phyloP scores from a whole-genome alignment of 2,888 invertebrate species.

The Gari tellinella region DNA sequence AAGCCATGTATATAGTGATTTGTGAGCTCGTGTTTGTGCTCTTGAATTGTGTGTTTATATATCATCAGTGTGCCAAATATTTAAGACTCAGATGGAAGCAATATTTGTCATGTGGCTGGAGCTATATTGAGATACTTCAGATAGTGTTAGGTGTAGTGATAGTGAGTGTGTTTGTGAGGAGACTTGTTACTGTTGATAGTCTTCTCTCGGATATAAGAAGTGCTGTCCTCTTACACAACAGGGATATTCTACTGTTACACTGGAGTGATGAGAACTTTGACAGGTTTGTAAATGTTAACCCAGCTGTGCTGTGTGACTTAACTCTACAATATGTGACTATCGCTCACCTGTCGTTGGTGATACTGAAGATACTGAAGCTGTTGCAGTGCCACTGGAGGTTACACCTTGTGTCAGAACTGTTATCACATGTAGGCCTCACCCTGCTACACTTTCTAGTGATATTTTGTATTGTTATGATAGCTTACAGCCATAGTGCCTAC shows the following conservation, averaged over 20 bases:
- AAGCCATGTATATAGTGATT: constrained; percentile 53
- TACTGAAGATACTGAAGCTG: constrained; percentile 66
- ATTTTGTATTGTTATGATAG: too few species aligned
- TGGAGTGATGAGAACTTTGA: constrained; percentile 19
- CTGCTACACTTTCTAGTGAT: too few species aligned
- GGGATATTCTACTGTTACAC: too few species aligned
- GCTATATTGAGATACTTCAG: constrained; percentile 61
- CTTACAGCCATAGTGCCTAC: too few species aligned
- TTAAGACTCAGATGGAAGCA: constrained; percentile 33
- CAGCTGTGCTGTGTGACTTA: constrained; percentile 63
- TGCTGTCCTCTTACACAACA: too few species aligned
- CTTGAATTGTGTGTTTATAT: constrained; percentile 58
- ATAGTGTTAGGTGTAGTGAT: constrained; percentile 58
- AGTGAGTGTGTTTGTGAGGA: constrained; percentile 65
- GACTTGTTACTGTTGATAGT: constrained; percentile 48
- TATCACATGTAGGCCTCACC: too few species aligned
- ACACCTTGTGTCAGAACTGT: too few species aligned
- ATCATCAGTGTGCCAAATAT: constrained; percentile 58
- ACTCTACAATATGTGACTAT: constrained; percentile 63
- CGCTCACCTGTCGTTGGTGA: constrained; percentile 59
- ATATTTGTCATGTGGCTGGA: constrained; percentile 68
- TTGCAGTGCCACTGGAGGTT: constrained; percentile 42
- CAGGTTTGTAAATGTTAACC: constrained; percentile 66
- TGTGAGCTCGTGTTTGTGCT: constrained; percentile 64
- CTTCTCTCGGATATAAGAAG: constrained; percentile 49